Percentiles rank a stretch among this genome's conserved stretches.
These are phyloP conservation scores for Podarcis lilfordi DNA, from an alignment of 2,797 vertebrate genomes.

Conservation along the genomic window DNA sequence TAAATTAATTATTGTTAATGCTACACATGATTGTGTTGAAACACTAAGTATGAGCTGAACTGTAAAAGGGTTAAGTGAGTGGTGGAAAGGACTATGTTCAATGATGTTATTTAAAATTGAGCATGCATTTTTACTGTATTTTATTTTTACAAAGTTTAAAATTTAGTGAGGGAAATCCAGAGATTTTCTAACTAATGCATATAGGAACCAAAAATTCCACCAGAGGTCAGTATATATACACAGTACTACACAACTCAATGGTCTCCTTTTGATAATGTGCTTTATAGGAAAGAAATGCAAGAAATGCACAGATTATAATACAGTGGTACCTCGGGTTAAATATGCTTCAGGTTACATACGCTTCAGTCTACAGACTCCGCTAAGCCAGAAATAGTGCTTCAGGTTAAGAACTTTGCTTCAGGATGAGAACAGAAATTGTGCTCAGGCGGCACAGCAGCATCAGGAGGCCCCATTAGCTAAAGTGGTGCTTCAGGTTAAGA, in stretches of 20 bases:
- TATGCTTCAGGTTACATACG: too few species aligned
- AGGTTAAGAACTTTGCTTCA: too few species aligned
- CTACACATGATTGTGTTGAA: background rate
- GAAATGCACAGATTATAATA: background rate
- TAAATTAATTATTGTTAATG: background rate
- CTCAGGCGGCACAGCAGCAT: too few species aligned
- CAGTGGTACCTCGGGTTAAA: too few species aligned
- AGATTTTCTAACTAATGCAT: background rate
- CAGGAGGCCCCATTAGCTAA: too few species aligned
- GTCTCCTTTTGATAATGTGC: constrained; percentile 26
- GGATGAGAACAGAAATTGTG: too few species aligned
- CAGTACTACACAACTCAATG: constrained; percentile 53
- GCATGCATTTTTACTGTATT: too few species aligned
- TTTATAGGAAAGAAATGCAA: background rate
- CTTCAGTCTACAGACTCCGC: too few species aligned
- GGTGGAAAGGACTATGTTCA: background rate
- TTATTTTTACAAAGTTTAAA: too few species aligned
- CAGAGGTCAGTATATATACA: constrained; percentile 76
- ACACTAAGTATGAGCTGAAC: background rate
- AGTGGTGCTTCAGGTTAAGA: too few species aligned
- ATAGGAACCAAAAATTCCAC: constrained; percentile 70
- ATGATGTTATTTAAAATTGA: too few species aligned
- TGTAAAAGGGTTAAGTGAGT: background rate
- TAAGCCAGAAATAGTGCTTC: too few species aligned
- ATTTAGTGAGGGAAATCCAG: background rate